A percentile compares a stretch with the other conserved stretches of the same genome.
Evolutionary conservation across 2,797 vertebrate species (phyloP).

Genomic region (Leptatherina wallacei): DNA sequence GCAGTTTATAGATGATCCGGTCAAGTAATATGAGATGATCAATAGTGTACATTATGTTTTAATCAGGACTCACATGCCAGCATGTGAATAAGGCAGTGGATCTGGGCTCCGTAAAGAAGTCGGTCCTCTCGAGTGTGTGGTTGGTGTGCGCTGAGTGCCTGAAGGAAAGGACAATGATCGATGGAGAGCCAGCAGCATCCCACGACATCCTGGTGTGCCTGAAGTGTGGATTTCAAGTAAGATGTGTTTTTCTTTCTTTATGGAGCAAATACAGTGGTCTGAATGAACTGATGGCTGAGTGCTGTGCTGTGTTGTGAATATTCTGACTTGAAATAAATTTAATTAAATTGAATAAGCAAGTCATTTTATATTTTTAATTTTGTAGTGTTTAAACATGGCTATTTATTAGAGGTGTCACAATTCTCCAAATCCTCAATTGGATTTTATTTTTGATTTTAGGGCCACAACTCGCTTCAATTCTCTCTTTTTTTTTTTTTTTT

Average conservation of each 20-base stretch:
- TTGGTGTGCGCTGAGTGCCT: constrained; percentile 92
- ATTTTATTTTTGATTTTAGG: too few species aligned
- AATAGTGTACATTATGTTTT: constrained; percentile 11
- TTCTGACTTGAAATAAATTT: background rate
- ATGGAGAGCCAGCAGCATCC: constrained; percentile 82
- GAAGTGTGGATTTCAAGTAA: constrained; percentile 95
- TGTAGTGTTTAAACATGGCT: background rate
- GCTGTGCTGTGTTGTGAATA: background rate
- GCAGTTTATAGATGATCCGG: background rate
- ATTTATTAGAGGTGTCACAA: too few species aligned
- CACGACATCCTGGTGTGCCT: constrained; percentile 93
- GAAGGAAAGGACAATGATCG: constrained; percentile 88
- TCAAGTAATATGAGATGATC: background rate
- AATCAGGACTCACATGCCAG: constrained; percentile 90
- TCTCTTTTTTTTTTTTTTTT: too few species aligned
- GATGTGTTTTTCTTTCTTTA: constrained; percentile 13
- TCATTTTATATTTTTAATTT: background rate
- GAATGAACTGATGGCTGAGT: background rate
- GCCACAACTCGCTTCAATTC: too few species aligned
- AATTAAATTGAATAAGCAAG: background rate
- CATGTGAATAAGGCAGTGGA: constrained; percentile 93
- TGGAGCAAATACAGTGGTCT: background rate
- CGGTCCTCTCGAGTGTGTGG: constrained; percentile 88
- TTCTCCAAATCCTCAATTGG: too few species aligned
- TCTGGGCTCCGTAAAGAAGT: constrained; percentile 92